Evolutionary conservation across 2,888 invertebrate genomes (phyloP).

Genomic region (Polymixis flavicincta): DNA sequence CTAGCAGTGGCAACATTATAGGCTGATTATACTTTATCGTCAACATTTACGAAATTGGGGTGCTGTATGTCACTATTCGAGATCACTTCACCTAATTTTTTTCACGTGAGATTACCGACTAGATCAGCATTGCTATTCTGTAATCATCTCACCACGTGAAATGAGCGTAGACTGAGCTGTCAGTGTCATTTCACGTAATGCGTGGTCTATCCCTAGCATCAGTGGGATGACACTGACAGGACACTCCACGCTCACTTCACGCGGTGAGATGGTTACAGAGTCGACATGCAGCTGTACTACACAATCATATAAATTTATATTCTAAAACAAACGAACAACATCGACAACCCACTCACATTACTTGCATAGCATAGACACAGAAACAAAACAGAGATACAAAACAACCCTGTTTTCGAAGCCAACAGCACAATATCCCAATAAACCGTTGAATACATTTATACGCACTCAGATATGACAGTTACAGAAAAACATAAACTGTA

Average conservation of each 20-base stretch:
- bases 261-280: neutral
- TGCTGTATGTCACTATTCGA: neutral
- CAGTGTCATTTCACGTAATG: no score
- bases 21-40: no score
- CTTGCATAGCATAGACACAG: constrained; percentile 4
- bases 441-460: constrained; percentile 32
- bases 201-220: no score
- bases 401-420: constrained; percentile 24
- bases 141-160: no score
- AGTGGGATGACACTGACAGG: no score
- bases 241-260: neutral
- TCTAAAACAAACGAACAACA: neutral
- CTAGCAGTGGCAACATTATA: no score
- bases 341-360: neutral
- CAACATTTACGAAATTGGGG: neutral
- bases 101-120: no score
- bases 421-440: constrained; percentile 29
- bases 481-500: constrained; percentile 59
- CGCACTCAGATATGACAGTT: constrained; percentile 38
- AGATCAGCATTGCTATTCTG: no score
- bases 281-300: neutral
- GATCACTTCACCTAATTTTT: neutral
- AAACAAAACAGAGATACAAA: constrained; percentile 34
- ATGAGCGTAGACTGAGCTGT: no score
- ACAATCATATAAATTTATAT: neutral